A percentile compares a stretch with the other conserved stretches of the same genome.
phyloP scores from a whole-genome alignment of 2,113 vertebrate species.

The Channa maculata region DNA sequence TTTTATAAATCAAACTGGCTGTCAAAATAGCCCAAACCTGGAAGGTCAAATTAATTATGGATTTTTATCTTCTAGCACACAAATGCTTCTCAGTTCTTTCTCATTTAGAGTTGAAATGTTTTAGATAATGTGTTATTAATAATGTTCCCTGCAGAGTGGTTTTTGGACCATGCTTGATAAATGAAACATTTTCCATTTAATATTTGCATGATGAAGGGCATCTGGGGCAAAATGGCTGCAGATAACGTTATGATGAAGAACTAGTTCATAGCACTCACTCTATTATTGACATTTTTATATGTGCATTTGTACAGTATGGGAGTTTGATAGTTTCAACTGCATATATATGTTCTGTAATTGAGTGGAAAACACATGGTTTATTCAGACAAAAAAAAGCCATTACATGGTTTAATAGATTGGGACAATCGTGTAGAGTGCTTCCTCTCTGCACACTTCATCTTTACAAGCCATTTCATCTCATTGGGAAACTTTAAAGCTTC shows the following conservation, averaged over 20 bases:
- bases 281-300: neutral
- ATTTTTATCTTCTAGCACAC: slow-evolving; percentile 40
- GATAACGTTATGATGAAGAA: slow-evolving; percentile 60
- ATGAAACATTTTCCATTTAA: slow-evolving; percentile 65
- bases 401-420: slow-evolving; percentile 1
- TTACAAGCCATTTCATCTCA: slow-evolving; percentile 28
- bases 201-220: slow-evolving; percentile 72
- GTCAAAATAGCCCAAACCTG: slow-evolving; percentile 2
- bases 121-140: slow-evolving; percentile 70
- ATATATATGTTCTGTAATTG: neutral
- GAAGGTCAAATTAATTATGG: slow-evolving; percentile 56
- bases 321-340: neutral
- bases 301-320: neutral
- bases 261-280: slow-evolving; percentile 17
- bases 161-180: slow-evolving; percentile 55
- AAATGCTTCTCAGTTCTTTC: slow-evolving; percentile 27
- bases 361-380: neutral
- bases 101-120: slow-evolving; percentile 58
- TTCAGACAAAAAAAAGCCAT: neutral
- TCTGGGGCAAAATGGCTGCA: slow-evolving; percentile 44
- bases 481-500: slow-evolving; percentile 7
- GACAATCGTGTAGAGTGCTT: neutral
- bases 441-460: slow-evolving; percentile 19
- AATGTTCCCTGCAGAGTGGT: slow-evolving; percentile 50
- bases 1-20: slow-evolving; percentile 15